These are phyloP conservation scores for Chrysomela aeneicollis DNA, from an alignment of 2,888 invertebrate species.

Conservation along the genomic window DNA sequence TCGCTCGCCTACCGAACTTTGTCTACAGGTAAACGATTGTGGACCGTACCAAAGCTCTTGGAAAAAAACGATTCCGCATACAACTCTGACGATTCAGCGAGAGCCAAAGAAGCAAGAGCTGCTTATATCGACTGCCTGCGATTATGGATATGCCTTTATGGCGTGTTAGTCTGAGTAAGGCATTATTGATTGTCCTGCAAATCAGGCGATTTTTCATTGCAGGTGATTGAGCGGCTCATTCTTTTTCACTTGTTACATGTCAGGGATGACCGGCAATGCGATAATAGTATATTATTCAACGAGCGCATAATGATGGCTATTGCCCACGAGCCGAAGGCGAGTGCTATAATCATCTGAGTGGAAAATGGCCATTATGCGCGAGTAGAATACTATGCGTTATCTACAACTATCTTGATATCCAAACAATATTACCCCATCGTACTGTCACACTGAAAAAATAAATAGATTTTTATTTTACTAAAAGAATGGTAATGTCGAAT, in stretches of 20 bases:
- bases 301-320: no score
- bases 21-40: neutral
- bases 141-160: slow-evolving; percentile 16
- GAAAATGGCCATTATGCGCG: no score
- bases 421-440: no score
- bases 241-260: neutral
- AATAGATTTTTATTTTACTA: no score
- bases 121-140: slow-evolving; percentile 13
- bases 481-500: no score
- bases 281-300: no score
- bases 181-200: slow-evolving; percentile 11
- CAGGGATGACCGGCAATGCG: neutral
- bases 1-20: neutral
- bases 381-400: no score
- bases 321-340: no score
- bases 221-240: neutral
- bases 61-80: slow-evolving; percentile 20
- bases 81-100: slow-evolving; percentile 9
- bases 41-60: slow-evolving; percentile 17
- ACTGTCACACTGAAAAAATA: no score
- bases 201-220: slow-evolving; percentile 12
- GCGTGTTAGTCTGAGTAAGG: slow-evolving; percentile 12
- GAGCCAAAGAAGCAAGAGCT: slow-evolving; percentile 19
- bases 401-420: no score
- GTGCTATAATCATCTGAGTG: no score